Percentiles rank a stretch among this genome's conserved stretches.
phyloP scores from a whole-genome alignment of 2,888 invertebrate species.

The Polylopha cassiicola region DNA sequence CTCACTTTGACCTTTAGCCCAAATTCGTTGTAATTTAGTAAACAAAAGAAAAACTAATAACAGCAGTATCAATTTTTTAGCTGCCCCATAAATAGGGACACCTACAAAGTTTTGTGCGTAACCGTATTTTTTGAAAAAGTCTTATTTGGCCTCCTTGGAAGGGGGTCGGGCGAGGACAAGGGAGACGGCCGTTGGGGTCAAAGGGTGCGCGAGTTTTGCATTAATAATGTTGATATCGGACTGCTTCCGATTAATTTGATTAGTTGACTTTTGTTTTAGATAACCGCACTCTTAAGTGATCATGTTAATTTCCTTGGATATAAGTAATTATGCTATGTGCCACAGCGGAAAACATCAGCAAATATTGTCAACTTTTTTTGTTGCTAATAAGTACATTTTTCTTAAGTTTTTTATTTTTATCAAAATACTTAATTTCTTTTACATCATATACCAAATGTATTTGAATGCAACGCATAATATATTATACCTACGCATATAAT shows the following conservation, averaged over 20 bases:
- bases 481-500: too few relatives aligned
- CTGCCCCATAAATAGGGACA: slow-evolving; percentile 16
- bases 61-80: slow-evolving; percentile 6
- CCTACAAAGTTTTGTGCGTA: slow-evolving; percentile 28
- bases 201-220: slow-evolving; percentile 60
- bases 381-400: too few relatives aligned
- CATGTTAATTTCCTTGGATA: too few relatives aligned
- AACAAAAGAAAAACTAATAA: slow-evolving; percentile 8
- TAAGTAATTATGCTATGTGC: too few relatives aligned
- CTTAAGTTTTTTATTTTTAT: too few relatives aligned
- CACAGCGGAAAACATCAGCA: too few relatives aligned
- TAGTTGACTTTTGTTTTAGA: slow-evolving; percentile 61
- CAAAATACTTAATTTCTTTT: too few relatives aligned
- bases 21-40: slow-evolving; percentile 1
- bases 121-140: slow-evolving; percentile 35
- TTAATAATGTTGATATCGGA: slow-evolving; percentile 76
- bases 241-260: slow-evolving; percentile 72
- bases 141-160: slow-evolving; percentile 43
- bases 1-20: too few relatives aligned
- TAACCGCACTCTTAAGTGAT: slow-evolving; percentile 36
- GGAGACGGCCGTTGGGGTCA: slow-evolving; percentile 33
- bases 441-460: too few relatives aligned
- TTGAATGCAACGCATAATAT: too few relatives aligned
- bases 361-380: too few relatives aligned
- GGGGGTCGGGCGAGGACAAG: slow-evolving; percentile 26